Conservation (phyloP, 2,888 invertebrate genomes). For the Heteromurus nitidus region DNA sequence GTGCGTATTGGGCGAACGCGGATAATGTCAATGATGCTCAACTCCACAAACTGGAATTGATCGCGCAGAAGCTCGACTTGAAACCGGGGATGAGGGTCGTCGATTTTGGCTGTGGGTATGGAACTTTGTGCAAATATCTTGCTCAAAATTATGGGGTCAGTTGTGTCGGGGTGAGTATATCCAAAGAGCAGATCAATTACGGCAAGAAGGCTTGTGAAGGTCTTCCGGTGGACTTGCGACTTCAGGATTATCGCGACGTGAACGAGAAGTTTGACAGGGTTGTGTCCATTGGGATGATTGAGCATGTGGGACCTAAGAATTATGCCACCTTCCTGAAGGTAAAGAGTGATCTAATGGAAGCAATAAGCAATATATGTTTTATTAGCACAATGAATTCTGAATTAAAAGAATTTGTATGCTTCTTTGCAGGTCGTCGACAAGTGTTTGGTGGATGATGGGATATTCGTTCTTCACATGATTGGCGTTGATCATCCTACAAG, state of each 20-base stretch:
- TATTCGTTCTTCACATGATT: conserved; percentile 67
- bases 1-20: not conserved
- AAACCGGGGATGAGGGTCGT: conserved; percentile 5
- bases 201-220: conserved; percentile 11
- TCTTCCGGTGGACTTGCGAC: conserved; percentile 39
- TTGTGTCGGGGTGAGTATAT: not conserved
- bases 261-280: conserved; percentile 68
- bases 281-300: conserved; percentile 60
- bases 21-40: conserved; percentile 5
- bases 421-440: conserved; percentile 20
- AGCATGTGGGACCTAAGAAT: conserved; percentile 65
- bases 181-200: not conserved
- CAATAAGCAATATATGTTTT: not conserved
- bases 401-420: not conserved
- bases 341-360: not conserved
- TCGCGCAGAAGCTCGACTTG: not conserved
- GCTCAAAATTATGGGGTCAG: not conserved
- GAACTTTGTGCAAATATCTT: not conserved
- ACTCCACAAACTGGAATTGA: not conserved
- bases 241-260: conserved; percentile 64
- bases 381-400: too few relatives aligned
- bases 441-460: conserved; percentile 66
- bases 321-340: conserved; percentile 30
- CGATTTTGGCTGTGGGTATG: not conserved
- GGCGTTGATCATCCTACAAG: conserved; percentile 25